Percentiles rank a stretch among this genome's conserved stretches.
These are phyloP conservation scores for Rhinatrema bivittatum DNA, from an alignment of 2,797 vertebrate species.

Conservation along the genomic window DNA sequence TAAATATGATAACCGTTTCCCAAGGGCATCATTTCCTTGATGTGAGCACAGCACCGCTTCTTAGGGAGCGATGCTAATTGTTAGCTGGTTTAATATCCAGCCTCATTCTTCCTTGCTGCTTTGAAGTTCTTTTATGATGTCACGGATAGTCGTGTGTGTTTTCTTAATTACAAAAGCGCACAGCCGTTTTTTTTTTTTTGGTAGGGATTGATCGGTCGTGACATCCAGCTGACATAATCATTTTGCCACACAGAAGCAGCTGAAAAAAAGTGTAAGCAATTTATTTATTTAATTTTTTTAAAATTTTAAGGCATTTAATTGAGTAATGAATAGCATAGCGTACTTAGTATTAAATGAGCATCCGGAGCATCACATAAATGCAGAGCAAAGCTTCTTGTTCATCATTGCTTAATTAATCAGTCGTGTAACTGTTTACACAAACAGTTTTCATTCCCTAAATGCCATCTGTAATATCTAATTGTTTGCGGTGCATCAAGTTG, in stretches of 20 bases:
- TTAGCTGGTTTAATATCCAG: slow-evolving; percentile 32
- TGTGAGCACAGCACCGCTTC: slow-evolving; percentile 12
- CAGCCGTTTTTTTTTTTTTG: slow-evolving; percentile 25
- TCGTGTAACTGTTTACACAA: slow-evolving; percentile 39
- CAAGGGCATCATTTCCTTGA: neutral
- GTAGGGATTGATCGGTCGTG: slow-evolving; percentile 29
- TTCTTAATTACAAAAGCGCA: slow-evolving; percentile 45
- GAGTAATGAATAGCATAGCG: slow-evolving; percentile 40
- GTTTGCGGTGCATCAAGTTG: slow-evolving; percentile 33
- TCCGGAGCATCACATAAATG: slow-evolving; percentile 27
- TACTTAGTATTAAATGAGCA: slow-evolving; percentile 29
- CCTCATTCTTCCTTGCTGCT: slow-evolving; percentile 26
- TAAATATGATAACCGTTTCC: neutral
- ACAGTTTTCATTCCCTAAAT: slow-evolving; percentile 38
- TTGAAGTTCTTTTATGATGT: slow-evolving; percentile 37
- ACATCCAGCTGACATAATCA: slow-evolving; percentile 42
- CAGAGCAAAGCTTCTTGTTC: slow-evolving; percentile 36
- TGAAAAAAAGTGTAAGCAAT: slow-evolving; percentile 30
- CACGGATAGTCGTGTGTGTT: slow-evolving; percentile 32
- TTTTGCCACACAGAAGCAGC: slow-evolving; percentile 30
- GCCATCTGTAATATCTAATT: slow-evolving; percentile 47
- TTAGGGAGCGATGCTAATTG: slow-evolving; percentile 27
- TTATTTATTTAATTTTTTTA: no score
- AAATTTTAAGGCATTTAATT: slow-evolving; percentile 37
- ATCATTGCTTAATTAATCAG: slow-evolving; percentile 42